Evolutionary conservation across 2,888 invertebrate genomes (phyloP), one percentile per base, ranked within the genome.

Genomic region (Pycnomerus fuliginosus): DNA sequence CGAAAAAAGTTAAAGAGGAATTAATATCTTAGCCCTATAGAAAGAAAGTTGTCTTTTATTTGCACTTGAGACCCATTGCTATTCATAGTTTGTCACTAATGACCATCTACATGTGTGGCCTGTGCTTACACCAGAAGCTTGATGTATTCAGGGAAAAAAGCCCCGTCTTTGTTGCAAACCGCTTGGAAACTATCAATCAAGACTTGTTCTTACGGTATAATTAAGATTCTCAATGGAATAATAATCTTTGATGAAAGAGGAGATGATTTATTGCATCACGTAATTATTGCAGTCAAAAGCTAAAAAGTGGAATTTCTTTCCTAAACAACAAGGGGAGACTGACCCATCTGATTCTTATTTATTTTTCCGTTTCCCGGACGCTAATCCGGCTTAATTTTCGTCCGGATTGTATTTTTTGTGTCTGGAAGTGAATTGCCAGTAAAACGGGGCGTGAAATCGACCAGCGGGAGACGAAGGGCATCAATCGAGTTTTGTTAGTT

Each of bases 281-380:
- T n/a, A n/a, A n/a, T n/a, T n/a, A n/a, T n/a, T n/a, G n/a, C n/a
- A n/a, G n/a, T n/a, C n/a, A n/a, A n/a, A n/a, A n/a, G n/a, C n/a
- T n/a, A n/a, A n/a, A n/a, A n/a, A n/a, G n/a, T n/a, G n/a, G n/a
- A n/a, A n/a, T n/a, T n/a, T n/a, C n/a, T n/a, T n/a, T n/a, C n/a
- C 25, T 33, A 40, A 44, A 32, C 25, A 44, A 44, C 29, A 11
- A 32, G 31, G 32, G 38, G 37, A 33, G 34, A 38, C 33, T 34
- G 35, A 24, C 39, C 44, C 29, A 38, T 39, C 27, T 36, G 61
- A 65, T 64, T 61, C 66, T 69, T 69, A 69, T 71, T 71, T 71
- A 71, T 70, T 69, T 69, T 70, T 71, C 70, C 70, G 70, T 61
- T 71, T 70, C 67, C 69, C 69, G 56, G 56, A 60, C 62, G 52